These are phyloP conservation scores for Tenthredo distinguenda DNA, from an alignment of 2,888 invertebrate genomes.

Conservation along the genomic window DNA sequence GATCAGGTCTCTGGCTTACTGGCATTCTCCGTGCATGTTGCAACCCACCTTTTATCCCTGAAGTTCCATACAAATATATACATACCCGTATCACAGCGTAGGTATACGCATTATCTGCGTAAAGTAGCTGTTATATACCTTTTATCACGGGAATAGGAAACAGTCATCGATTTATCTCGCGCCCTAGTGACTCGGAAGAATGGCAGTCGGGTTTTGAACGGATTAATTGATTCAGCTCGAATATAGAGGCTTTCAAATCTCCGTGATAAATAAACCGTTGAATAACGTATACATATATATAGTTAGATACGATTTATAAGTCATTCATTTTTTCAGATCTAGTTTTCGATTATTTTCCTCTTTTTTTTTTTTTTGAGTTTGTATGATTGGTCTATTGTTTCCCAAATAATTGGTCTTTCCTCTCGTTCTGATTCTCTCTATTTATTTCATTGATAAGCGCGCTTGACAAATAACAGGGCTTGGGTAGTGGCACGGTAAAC, in stretches of 20 bases:
- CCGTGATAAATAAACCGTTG: background rate
- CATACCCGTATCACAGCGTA: background rate
- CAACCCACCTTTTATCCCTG: background rate
- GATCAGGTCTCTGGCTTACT: background rate
- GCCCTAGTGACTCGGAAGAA: background rate
- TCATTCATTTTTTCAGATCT: background rate
- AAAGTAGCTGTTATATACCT: background rate
- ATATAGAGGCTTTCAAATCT: background rate
- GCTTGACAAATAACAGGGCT: too few relatives aligned
- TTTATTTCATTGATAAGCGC: background rate
- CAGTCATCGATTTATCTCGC: constrained; percentile 5
- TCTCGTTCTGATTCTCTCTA: background rate
- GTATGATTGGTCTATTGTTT: too few relatives aligned
- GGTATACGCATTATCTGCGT: background rate
- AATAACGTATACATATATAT: background rate
- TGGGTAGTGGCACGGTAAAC: background rate
- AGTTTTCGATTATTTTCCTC: background rate
- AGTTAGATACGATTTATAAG: background rate
- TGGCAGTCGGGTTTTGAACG: background rate
- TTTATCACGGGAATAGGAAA: background rate
- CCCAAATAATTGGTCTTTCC: background rate
- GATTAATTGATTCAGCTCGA: background rate
- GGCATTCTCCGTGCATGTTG: background rate
- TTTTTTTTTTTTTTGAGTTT: background rate
- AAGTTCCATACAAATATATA: background rate